Conservation (phyloP, 2,888 invertebrate species). For the Apamea crenata region DNA sequence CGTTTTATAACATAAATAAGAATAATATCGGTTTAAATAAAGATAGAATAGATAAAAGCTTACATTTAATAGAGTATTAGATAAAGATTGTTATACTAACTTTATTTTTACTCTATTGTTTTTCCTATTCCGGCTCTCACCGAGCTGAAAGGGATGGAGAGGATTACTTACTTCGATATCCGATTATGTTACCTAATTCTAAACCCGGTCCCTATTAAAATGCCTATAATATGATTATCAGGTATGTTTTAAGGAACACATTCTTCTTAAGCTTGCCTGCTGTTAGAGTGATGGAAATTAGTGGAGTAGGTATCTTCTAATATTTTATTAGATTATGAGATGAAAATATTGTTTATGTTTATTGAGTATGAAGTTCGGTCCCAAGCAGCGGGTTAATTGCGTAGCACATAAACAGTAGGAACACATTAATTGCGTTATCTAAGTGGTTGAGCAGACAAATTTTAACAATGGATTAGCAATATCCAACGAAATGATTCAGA, state of each 20-base stretch:
- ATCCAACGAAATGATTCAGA: too few species aligned
- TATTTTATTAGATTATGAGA: too few species aligned
- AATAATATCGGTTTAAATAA: background rate
- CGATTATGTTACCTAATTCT: conserved; percentile 41
- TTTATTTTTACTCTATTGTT: conserved; percentile 43
- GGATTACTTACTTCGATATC: conserved; percentile 52
- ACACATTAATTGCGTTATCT: too few species aligned
- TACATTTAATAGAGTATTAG: background rate
- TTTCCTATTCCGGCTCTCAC: conserved; percentile 31
- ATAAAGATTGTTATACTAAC: conserved; percentile 13
- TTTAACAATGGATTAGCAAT: too few species aligned
- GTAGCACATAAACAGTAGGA: too few species aligned
- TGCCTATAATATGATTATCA: conserved; percentile 7
- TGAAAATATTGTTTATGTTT: background rate
- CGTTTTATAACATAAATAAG: background rate
- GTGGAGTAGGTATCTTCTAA: background rate
- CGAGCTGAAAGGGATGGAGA: conserved; percentile 18
- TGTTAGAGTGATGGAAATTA: background rate
- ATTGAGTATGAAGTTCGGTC: background rate
- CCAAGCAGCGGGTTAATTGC: background rate
- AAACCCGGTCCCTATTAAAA: conserved; percentile 14
- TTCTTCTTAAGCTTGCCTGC: background rate
- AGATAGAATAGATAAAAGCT: background rate
- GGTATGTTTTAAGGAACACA: background rate
- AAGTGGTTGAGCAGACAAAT: too few species aligned